Conservation (phyloP, 2,888 invertebrate genomes). For the Volucella inanis region DNA sequence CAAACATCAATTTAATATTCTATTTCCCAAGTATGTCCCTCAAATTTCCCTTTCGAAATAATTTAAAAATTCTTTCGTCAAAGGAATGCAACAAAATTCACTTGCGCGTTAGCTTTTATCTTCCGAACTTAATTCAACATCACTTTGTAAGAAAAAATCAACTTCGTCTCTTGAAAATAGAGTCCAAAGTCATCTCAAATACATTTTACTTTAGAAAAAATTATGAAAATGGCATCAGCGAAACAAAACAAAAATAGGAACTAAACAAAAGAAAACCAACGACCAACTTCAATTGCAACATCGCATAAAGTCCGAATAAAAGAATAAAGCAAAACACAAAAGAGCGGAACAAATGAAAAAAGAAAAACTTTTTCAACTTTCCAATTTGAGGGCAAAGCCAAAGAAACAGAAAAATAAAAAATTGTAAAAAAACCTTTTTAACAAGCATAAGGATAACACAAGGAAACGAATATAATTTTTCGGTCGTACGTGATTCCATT, state of each 20-base stretch:
- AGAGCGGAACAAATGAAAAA: slow-evolving; percentile 10
- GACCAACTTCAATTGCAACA: slow-evolving; percentile 55
- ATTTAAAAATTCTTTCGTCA: too few relatives aligned
- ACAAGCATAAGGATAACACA: slow-evolving; percentile 72
- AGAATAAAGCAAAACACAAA: slow-evolving; percentile 21
- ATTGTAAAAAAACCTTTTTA: slow-evolving; percentile 46
- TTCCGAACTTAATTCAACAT: too few relatives aligned
- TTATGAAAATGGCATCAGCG: too few relatives aligned
- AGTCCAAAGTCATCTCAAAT: too few relatives aligned
- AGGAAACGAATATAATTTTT: slow-evolving; percentile 74
- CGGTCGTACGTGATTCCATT: slow-evolving; percentile 75
- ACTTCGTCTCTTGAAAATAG: too few relatives aligned
- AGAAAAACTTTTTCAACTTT: slow-evolving; percentile 55
- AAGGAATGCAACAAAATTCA: too few relatives aligned
- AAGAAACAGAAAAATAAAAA: slow-evolving; percentile 24
- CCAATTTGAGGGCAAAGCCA: slow-evolving; percentile 54
- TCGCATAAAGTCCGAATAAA: slow-evolving; percentile 27
- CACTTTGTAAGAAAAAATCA: too few relatives aligned
- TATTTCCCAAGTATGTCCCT: too few relatives aligned
- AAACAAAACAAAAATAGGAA: slow-evolving; percentile 8
- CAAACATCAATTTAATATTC: too few relatives aligned
- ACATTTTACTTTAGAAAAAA: too few relatives aligned
- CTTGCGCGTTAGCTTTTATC: too few relatives aligned
- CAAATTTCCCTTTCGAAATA: too few relatives aligned
- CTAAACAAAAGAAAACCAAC: slow-evolving; percentile 14